A percentile compares a stretch with the other conserved stretches of the same genome.
Conservation (phyloP, 2,888 invertebrate genomes). For the Drosophila stalkeri region DNA sequence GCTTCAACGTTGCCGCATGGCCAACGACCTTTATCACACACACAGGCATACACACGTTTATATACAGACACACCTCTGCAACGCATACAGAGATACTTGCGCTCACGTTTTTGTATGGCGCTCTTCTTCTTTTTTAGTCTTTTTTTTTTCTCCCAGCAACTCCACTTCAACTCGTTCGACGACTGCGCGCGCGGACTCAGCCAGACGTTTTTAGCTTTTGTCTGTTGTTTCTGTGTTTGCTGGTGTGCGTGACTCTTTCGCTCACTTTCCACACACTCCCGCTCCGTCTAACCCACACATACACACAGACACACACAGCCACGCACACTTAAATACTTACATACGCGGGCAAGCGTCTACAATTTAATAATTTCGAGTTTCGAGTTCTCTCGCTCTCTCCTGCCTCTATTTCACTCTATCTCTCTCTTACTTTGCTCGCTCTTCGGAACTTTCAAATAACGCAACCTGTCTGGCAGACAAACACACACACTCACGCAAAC, state of each 20-base stretch:
- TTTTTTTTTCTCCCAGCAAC: constrained; percentile 35
- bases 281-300: constrained; percentile 39
- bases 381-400: constrained; percentile 1
- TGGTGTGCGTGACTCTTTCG: constrained; percentile 62
- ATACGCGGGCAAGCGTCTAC: constrained; percentile 55
- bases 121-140: constrained; percentile 60
- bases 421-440: constrained; percentile 11
- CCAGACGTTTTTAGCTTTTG: constrained; percentile 75
- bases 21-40: constrained; percentile 77
- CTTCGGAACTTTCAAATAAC: constrained; percentile 60
- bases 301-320: background rate
- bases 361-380: constrained; percentile 77
- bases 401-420: constrained; percentile 11
- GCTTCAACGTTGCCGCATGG: constrained; percentile 75
- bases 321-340: constrained; percentile 21
- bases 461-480: constrained; percentile 61
- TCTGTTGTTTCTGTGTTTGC: constrained; percentile 44
- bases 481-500: constrained; percentile 16
- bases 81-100: constrained; percentile 10
- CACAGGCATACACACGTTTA: constrained; percentile 22
- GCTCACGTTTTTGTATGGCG: constrained; percentile 58
- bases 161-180: constrained; percentile 64
- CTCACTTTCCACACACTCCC: constrained; percentile 35
- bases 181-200: constrained; percentile 47
- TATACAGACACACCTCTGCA: constrained; percentile 8